Conservation (phyloP, 2,113 vertebrate genomes). For the Ammodytes marinus region DNA sequence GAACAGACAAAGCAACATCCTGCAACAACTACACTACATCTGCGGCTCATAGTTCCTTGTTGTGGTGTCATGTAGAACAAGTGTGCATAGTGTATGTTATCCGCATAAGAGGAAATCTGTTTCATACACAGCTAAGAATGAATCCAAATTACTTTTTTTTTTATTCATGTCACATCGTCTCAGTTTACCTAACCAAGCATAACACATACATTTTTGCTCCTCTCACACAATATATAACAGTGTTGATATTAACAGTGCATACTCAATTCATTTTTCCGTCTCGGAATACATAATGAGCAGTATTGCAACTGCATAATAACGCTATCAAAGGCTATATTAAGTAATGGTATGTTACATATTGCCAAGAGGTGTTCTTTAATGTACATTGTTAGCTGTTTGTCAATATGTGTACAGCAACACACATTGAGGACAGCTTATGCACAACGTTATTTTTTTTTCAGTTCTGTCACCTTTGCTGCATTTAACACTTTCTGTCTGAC, state of each 20-base stretch:
- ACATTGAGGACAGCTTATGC: too few species aligned
- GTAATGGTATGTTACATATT: background rate
- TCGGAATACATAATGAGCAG: background rate
- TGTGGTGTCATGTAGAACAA: background rate
- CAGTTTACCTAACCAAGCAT: background rate
- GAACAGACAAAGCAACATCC: background rate
- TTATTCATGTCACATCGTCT: background rate
- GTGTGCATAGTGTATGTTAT: background rate
- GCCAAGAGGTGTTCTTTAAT: background rate
- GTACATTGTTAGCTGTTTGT: too few species aligned
- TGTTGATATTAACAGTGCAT: background rate
- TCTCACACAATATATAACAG: background rate
- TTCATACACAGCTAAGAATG: background rate
- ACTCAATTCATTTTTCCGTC: background rate
- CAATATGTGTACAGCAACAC: too few species aligned
- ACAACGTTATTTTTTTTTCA: background rate
- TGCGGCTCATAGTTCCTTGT: background rate
- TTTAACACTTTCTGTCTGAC: background rate
- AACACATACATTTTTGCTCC: background rate
- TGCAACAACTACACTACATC: slow-evolving; percentile 19
- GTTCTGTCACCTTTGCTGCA: background rate
- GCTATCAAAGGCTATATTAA: background rate
- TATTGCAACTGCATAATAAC: background rate
- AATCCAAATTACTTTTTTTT: background rate
- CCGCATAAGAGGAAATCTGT: background rate